Evolutionary conservation across 2,888 invertebrate species (phyloP).

Genomic region (Acrobasis consociella): DNA sequence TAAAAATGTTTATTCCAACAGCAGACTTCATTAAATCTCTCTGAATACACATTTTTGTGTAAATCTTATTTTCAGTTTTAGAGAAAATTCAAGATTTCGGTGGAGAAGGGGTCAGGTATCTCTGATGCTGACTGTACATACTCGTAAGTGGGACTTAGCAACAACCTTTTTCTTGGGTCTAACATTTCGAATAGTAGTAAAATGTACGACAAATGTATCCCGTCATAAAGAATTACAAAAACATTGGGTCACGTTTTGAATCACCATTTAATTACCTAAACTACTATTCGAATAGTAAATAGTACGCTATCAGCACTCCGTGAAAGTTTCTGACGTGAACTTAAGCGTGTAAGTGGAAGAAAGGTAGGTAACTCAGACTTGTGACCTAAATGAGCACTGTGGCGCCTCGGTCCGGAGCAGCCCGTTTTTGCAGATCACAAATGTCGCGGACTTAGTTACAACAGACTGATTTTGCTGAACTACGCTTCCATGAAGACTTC

Average conservation of each 20-base stretch:
- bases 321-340: constrained; percentile 18
- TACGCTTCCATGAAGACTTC: constrained; percentile 3
- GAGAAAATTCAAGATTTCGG: too few species aligned
- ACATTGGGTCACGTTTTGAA: not conserved
- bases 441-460: constrained; percentile 11
- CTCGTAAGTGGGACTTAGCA: too few species aligned
- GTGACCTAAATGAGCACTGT: constrained; percentile 19
- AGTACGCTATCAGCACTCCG: not conserved
- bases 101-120: too few species aligned
- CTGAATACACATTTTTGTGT: too few species aligned
- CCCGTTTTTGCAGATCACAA: constrained; percentile 16
- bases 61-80: too few species aligned
- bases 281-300: not conserved
- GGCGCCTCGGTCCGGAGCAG: constrained; percentile 1
- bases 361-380: constrained; percentile 13
- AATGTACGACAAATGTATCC: too few species aligned
- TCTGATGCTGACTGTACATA: too few species aligned
- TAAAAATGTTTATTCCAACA: too few species aligned
- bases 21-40: too few species aligned
- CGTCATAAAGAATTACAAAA: too few species aligned
- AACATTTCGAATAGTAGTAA: too few species aligned
- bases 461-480: constrained; percentile 2
- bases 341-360: constrained; percentile 21
- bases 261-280: not conserved
- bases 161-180: too few species aligned